Conservation (phyloP, 2,113 vertebrate genomes). For the Rhadina sibilatrix region DNA sequence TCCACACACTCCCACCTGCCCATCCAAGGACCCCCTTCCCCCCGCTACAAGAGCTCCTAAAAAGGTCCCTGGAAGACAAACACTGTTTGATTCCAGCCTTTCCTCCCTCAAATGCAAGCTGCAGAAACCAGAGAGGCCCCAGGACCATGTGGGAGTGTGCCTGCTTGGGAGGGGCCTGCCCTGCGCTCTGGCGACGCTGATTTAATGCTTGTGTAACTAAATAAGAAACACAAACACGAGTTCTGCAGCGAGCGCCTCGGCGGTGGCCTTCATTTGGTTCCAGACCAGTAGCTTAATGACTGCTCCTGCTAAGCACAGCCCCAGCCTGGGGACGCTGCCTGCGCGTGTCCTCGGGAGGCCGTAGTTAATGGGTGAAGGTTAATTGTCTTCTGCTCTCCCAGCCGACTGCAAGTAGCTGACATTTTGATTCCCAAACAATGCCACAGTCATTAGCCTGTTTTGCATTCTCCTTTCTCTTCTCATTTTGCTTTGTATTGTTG, state of each 20-base stretch:
- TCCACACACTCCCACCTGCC: background rate
- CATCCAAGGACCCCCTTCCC: background rate
- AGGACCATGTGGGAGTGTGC: background rate
- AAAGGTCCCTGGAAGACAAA: background rate
- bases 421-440: slow-evolving; percentile 41
- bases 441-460: slow-evolving; percentile 18
- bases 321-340: slow-evolving; percentile 9
- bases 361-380: slow-evolving; percentile 24
- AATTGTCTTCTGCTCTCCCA: slow-evolving; percentile 19
- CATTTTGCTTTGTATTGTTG: slow-evolving; percentile 56
- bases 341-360: background rate
- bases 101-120: background rate
- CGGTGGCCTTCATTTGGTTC: background rate
- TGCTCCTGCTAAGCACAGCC: slow-evolving; percentile 43
- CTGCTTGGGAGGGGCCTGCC: slow-evolving; percentile 31
- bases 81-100: background rate
- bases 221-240: slow-evolving; percentile 57
- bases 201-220: slow-evolving; percentile 58
- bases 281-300: slow-evolving; percentile 69
- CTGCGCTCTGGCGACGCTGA: background rate
- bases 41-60: background rate
- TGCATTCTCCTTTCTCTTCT: slow-evolving; percentile 38
- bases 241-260: background rate
- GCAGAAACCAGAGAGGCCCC: background rate
- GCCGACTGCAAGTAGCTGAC: slow-evolving; percentile 39